Base-by-base conservation (phyloP, 2,113 vertebrate genomes). In the Calypte anna region DNA sequence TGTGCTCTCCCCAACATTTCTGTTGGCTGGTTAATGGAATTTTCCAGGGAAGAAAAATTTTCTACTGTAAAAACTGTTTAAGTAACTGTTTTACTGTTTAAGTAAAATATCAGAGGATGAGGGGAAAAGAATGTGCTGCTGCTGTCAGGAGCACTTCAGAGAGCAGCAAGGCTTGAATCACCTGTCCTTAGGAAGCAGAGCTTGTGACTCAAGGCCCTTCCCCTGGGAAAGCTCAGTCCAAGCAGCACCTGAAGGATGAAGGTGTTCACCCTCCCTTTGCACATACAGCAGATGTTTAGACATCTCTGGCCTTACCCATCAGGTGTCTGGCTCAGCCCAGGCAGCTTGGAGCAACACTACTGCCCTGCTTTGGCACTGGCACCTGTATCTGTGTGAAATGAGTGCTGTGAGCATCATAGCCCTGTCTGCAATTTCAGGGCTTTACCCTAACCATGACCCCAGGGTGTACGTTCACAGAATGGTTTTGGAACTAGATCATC, bases 341-440 rank as follows among this genome's bases (percentile, higher is more conserved):
- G 24, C 46, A 27, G 9, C 73, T 33, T 50, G 40, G 28, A 67
- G n/a, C 33, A 70, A 4, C 27, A 27, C 4, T 38, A 28, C 27
- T 4, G 1, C 43, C 19, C 0, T 48, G 0, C 53, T 59, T 38
- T 0, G 2, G 18, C 28, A 13, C 4, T 27, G 23, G 18, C 28
- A 46, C 31, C 28, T 6, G 8, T 16, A 22, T 20, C 27, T 12
- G 9, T 0, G 2, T 24, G 7, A 58, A 51, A 14, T 23, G 48
- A 63, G 31, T 0, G 0, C 48, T 23, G 36, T 12, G 14, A 10
- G 68, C 24, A 2, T 46, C 25, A 61, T 33, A 61, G 4, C 14
- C 21, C 44, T 9, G 3, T 11, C 10, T 54, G 43, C 14, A 25
- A 21, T 12, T 25, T 53, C 4, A 7, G 10, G 22, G 22, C 21